Base-by-base conservation (phyloP, 2,888 invertebrate genomes). In the Petrophora chlorosata region DNA sequence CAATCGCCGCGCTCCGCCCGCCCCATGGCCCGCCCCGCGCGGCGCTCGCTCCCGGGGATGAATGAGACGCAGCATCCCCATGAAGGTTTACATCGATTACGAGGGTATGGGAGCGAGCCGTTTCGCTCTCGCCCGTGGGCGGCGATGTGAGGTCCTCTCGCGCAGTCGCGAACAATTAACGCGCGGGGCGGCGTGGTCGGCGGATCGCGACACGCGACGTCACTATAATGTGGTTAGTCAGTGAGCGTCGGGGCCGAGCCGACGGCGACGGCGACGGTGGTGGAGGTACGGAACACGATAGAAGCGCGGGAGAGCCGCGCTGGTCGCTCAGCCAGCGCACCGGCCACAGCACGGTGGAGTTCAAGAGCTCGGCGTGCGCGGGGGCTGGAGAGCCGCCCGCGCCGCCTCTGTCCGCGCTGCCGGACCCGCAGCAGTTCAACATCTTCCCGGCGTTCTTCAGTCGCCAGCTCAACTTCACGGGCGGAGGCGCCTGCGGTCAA, bases 361-460 rank as follows among this genome's bases (percentile, higher is more conserved):
- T 94, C 94, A 95, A 94, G 92, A 93, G 94, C 90, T 93, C 93
- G 82, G 93, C 93, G 92, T 94, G 90, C 90, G 91, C 85, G 91
- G 89, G 88, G 88, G 91, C 90, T 87, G 78, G 70, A 29, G 88
- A 87, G 81, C 85, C 83, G 61, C 86, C 85, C 85, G 88, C 84
- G 86, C 86, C 84, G 83, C 85, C 88, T 70, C 92, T 91, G 69
- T 87, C 91, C 74, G 91, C 90, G 70, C 91, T 92, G 70, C 92
- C 91, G 65, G 92, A 92, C 67, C 94, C 94, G 59, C 95, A 96
- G 79, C 96, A 96, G 90, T 96, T 96, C 91, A 96, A 96, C 91
- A 97, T 97, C 74, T 96, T 97, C 86, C 96, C 96, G 70, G 96
- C 96, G 53, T 96, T 96, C 79, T 97, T 97, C 85, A 96, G 96